Evolutionary conservation across 92 coral and sea anemone genomes (phyloP).

Genomic region (Montipora capitata): DNA sequence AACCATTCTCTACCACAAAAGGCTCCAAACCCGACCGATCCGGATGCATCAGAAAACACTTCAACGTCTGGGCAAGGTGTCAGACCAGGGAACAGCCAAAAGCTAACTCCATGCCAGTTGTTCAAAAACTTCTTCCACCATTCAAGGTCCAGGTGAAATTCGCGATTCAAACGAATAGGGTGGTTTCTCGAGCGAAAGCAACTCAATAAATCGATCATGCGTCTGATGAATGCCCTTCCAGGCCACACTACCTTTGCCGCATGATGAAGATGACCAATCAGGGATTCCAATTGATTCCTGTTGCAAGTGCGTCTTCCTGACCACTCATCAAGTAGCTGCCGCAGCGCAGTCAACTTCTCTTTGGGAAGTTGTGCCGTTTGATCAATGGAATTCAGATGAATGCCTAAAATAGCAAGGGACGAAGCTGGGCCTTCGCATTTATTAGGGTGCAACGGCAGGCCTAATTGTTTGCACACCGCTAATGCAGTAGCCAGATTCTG

Average conservation of each 20-base stretch:
- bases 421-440: neutral
- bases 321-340: neutral
- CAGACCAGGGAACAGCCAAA: too few species aligned
- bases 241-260: conserved; percentile 30
- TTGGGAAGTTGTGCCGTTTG: neutral
- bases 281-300: neutral
- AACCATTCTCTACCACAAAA: neutral
- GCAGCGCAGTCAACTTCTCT: neutral
- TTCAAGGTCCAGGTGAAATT: neutral
- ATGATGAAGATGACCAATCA: conserved; percentile 70
- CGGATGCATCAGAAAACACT: too few species aligned
- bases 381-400: neutral
- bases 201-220: neutral
- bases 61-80: too few species aligned
- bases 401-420: conserved; percentile 4
- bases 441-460: neutral
- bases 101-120: too few species aligned
- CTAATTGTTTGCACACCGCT: neutral
- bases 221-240: neutral
- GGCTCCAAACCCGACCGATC: too few species aligned
- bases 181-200: neutral
- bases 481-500: neutral
- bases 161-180: neutral
- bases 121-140: too few species aligned
- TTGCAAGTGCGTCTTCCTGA: neutral